Base-by-base conservation (phyloP, 2,113 vertebrate genomes). In the Microtus oregoni region DNA sequence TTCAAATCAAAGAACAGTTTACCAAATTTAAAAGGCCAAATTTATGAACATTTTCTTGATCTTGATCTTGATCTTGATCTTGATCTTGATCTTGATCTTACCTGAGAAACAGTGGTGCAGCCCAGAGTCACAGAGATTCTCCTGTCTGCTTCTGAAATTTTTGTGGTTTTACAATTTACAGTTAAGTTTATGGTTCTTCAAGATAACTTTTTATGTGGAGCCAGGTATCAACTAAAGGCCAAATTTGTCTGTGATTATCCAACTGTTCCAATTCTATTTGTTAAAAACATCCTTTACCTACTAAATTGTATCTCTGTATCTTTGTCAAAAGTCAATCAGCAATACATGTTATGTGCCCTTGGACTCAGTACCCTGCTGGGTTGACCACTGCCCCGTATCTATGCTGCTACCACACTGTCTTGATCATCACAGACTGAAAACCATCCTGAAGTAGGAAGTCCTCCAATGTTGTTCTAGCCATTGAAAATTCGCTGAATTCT, bases 1-100 rank as follows among this genome's bases (percentile, higher is more conserved):
- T 70, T 61, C 77, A 68, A 86, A 58, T 28, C 22, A 55, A 86
- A 94, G 38, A 95, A 77, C 19, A 78, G 90, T 88, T 35, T 52
- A 86, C 52, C 77, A 55, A 63, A 91, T 77, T 72, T 50, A 52
- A 92, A 52, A 90, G 86, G 68, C 70, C n/a, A 67, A 58, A 86
- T 55, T 76, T 65, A 88, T 41, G 30, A n/a, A 61, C 7, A 17
- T 68, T 93, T 88, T 77, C 50, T 91, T 81, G 55, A 67, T 38
- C 17, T 88, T 81, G 55, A 68, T 38, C 17, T 91, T 75, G 55
- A 68, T 38, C 17, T 32, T 83, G n/a, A n/a, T 77, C 50, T 91
- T 81, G 55, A 67, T 38, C 17, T 88, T 81, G 55, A 68, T 38
- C 17, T 91, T 75, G 55, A 68, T 38, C 17, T 32, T 83, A 32